Conservation (phyloP, 2,797 vertebrate genomes). For the Manis javanica region DNA sequence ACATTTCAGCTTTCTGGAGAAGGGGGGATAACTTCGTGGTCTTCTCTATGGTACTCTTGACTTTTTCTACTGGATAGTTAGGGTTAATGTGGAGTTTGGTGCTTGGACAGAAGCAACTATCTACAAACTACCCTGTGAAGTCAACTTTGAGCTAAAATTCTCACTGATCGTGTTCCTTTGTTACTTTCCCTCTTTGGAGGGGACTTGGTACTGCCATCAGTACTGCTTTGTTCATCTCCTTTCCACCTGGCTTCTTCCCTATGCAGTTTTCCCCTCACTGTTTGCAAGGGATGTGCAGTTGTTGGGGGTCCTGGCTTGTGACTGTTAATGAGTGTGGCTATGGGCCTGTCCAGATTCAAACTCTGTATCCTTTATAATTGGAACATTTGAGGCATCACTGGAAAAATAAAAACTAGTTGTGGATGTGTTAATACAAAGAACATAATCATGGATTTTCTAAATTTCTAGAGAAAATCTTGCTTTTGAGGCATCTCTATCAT, state of each 20-base stretch:
- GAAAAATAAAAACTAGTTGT: conserved; percentile 67
- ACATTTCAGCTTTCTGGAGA: neutral
- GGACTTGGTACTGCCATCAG: neutral
- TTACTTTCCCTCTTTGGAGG: neutral
- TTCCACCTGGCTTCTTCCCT: neutral
- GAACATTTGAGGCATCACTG: conserved; percentile 75
- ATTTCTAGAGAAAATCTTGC: conserved; percentile 78
- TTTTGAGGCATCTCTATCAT: conserved; percentile 76
- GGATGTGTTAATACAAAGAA: conserved; percentile 81
- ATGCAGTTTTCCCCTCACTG: neutral
- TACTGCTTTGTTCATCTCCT: neutral
- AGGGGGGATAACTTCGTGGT: neutral
- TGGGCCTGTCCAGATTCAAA: neutral
- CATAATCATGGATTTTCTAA: conserved; percentile 36
- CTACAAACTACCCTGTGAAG: neutral
- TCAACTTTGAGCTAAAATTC: neutral
- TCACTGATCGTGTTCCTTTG: conserved; percentile 4
- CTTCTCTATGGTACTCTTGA: neutral
- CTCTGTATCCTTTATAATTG: conserved; percentile 63
- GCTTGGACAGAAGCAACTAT: neutral
- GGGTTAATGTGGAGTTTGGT: conserved; percentile 19
- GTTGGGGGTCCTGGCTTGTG: conserved; percentile 4
- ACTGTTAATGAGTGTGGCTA: neutral
- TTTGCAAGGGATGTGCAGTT: neutral
- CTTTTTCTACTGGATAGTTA: neutral